Evolutionary conservation across 1,140 invertebrate species (phyloP).

Genomic region (Augochlora pura): DNA sequence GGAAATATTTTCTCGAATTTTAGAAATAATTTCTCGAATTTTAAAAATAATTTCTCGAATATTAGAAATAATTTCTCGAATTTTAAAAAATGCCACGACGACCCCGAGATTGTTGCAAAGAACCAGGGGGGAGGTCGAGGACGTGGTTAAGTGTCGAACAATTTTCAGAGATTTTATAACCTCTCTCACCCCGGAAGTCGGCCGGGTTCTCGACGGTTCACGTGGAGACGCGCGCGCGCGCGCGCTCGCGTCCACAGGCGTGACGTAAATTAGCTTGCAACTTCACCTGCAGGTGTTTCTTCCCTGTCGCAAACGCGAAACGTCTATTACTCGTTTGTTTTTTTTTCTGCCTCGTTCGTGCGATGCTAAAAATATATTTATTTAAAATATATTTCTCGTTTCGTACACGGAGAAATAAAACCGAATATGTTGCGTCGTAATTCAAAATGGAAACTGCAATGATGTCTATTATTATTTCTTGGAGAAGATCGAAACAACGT

Average conservation of each 20-base stretch:
- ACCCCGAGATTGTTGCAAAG: neutral
- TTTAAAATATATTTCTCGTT: neutral
- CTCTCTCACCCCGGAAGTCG: slow-evolving; percentile 42
- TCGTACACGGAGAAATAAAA: no score
- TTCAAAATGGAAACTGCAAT: no score
- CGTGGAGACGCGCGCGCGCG: slow-evolving; percentile 23
- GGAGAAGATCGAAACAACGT: no score
- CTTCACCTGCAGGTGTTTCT: slow-evolving; percentile 49
- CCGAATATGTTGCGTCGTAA: no score
- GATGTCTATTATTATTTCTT: no score
- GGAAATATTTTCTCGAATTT: no score
- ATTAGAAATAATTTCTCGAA: no score
- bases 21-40: no score
- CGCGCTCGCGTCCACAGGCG: slow-evolving; percentile 7
- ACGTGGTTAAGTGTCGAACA: neutral
- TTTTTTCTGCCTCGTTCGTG: neutral
- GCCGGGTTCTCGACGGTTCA: slow-evolving; percentile 42
- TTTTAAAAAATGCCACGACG: no score
- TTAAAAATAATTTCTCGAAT: no score
- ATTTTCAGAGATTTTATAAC: slow-evolving; percentile 8
- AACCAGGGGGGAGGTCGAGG: no score
- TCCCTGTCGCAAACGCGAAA: neutral
- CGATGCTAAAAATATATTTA: neutral
- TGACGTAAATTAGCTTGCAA: slow-evolving; percentile 57
- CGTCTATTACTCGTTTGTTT: neutral